phyloP scores from a whole-genome alignment of 1,140 invertebrate species.

The Drosophila suzukii region DNA sequence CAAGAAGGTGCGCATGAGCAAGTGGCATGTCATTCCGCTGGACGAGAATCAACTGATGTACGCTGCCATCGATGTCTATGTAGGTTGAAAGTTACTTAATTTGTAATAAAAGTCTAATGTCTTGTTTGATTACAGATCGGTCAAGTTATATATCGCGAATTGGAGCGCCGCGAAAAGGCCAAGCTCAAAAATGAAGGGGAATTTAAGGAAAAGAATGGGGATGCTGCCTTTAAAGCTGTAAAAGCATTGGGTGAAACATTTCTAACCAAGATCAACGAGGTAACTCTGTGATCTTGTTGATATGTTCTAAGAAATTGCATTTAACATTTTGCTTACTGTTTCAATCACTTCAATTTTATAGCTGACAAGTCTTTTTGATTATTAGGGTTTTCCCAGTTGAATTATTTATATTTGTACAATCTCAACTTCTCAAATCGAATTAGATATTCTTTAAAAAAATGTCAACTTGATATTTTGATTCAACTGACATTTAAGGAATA shows the following conservation, averaged over 20 bases:
- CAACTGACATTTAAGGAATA: neutral
- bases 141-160: conserved; percentile 75
- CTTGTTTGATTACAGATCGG: conserved; percentile 61
- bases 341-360: neutral
- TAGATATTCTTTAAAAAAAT: neutral
- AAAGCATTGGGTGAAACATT: conserved; percentile 70
- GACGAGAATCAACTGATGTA: conserved; percentile 86
- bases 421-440: neutral
- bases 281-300: conserved; percentile 34
- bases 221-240: conserved; percentile 74
- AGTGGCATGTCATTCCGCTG: conserved; percentile 87
- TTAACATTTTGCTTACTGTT: neutral
- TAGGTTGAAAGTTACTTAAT: conserved; percentile 72
- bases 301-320: neutral
- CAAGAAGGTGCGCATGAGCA: conserved; percentile 86
- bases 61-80: conserved; percentile 89
- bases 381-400: conserved; percentile 1
- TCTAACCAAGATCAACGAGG: conserved; percentile 57
- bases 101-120: neutral
- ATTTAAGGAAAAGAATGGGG: conserved; percentile 78
- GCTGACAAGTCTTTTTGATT: neutral
- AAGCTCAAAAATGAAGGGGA: conserved; percentile 64
- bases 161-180: conserved; percentile 64
- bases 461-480: neutral
- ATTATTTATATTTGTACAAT: neutral